Evolutionary conservation across 2,113 vertebrate species (phyloP).

Genomic region (Cyprinodon brontotheroides): DNA sequence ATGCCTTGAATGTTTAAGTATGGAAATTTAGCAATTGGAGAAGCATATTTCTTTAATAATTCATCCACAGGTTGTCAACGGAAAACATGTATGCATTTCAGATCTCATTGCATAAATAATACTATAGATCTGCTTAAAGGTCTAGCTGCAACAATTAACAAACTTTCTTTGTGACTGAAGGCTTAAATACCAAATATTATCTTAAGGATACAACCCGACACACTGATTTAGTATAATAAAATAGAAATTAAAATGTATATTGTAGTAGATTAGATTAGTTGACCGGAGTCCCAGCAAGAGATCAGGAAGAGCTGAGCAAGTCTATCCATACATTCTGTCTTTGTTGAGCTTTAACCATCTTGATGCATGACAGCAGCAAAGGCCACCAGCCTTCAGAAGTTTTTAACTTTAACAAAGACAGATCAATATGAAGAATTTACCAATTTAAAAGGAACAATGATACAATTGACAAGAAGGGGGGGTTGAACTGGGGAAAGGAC

Average conservation of each 20-base stretch:
- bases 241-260: not conserved
- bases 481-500: no score
- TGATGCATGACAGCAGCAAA: conserved; percentile 26
- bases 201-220: not conserved
- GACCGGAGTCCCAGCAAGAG: not conserved
- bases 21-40: not conserved
- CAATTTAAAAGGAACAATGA: no score
- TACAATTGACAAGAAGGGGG: no score
- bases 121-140: not conserved
- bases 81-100: not conserved
- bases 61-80: not conserved
- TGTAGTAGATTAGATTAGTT: conserved; percentile 2
- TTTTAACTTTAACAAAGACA: no score
- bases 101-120: not conserved
- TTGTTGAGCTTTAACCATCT: no score
- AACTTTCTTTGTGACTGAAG: not conserved
- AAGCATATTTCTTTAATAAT: not conserved
- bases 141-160: not conserved
- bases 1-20: not conserved
- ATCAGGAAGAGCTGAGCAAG: conserved; percentile 19
- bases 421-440: no score
- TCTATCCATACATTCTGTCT: conserved; percentile 34
- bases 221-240: not conserved
- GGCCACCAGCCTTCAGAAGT: no score
- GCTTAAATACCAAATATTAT: not conserved